Base-by-base conservation (phyloP, 2,888 invertebrate species). In the Punctoribates punctum region DNA sequence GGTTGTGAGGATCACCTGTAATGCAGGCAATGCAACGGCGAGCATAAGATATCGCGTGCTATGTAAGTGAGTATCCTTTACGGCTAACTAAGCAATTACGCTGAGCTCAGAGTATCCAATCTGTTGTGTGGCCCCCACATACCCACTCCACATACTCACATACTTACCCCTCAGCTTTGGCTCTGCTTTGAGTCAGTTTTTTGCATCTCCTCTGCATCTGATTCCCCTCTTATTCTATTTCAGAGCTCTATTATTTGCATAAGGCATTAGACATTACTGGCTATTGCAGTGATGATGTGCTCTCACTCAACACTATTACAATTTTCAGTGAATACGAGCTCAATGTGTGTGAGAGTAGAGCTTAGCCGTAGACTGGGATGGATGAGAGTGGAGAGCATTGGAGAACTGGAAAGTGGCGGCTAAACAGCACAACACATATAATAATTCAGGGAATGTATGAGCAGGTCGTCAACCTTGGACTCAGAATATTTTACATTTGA, bases 21-120 rank as follows among this genome's bases (percentile, higher is more conserved):
- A 65, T 65, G 34, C 4, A 25, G 6, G 13, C 25, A 57, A 3
- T 57, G 20, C 15, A 15, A 11, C 48, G 9, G 34, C 25, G 4
- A 17, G 23, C 3, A 57, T 57, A 51, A 4, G 2, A 29, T 27
- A 62, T 62, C 17, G 62, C 27, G 34, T 65, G 65, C 34, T 34
- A 34, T 70, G 42, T 42, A 70, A 70, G 38, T 38, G 70, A 70
- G 70, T 70, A 42, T 70, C 70, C 70, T 70, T 70, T 70, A 70
- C 70, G 70, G 70, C 70, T 38, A 70, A 42, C 70, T 38, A n/a
- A 17, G 15, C 38, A 70, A 70, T 70, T 70, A 38, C 17, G 42
- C 70, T 34, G 25, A 17, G 8, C 17, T 38, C 42, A 23, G 25
- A 17, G 8, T 27, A 65, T 70, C 42, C 38, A 38, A 42, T 34